These are phyloP conservation scores for Lucinisca nassula DNA, from an alignment of 2,888 invertebrate species.

Conservation along the genomic window DNA sequence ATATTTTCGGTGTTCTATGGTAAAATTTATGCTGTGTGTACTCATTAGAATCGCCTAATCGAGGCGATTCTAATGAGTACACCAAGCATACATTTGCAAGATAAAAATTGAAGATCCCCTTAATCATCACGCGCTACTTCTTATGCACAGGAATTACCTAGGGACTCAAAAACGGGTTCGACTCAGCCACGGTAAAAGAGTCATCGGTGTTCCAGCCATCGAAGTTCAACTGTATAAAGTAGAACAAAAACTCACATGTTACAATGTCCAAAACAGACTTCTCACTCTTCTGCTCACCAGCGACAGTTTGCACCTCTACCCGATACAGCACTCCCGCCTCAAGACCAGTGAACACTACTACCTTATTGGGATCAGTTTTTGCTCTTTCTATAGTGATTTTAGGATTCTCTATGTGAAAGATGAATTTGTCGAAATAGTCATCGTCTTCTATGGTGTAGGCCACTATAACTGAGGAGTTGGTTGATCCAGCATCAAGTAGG, in stretches of 20 bases:
- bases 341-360: constrained; percentile 71
- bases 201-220: too few species aligned
- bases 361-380: constrained; percentile 56
- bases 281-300: constrained; percentile 70
- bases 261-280: neutral
- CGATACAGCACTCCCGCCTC: constrained; percentile 73
- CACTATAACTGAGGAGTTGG: constrained; percentile 62
- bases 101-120: too few species aligned
- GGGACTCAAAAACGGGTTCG: too few species aligned
- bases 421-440: constrained; percentile 75
- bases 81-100: too few species aligned
- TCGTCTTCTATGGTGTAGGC: constrained; percentile 60
- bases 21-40: too few species aligned
- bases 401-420: constrained; percentile 64
- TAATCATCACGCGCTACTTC: too few species aligned
- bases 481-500: constrained; percentile 25
- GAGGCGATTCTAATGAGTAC: too few species aligned
- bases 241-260: constrained; percentile 71
- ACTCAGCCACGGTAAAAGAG: too few species aligned
- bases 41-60: too few species aligned
- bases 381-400: constrained; percentile 55
- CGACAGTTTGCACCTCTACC: constrained; percentile 73
- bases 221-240: too few species aligned
- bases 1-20: too few species aligned
- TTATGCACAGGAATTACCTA: too few species aligned